Conservation (phyloP, 2,888 invertebrate genomes). For the Hecatera dysodea region DNA sequence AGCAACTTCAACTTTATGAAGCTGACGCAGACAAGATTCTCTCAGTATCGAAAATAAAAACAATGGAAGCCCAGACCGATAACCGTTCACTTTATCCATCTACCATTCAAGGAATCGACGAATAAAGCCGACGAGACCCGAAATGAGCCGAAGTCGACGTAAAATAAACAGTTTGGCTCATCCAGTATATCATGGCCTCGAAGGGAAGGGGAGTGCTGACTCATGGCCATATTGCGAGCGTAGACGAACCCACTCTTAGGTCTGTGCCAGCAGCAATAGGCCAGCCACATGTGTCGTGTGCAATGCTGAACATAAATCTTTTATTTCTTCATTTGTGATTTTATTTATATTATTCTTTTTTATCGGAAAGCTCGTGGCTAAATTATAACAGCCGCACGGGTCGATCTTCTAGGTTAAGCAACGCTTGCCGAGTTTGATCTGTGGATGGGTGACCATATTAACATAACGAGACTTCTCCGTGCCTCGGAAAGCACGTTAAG, state of each 20-base stretch:
- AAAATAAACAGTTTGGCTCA: slow-evolving; percentile 53
- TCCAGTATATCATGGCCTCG: slow-evolving; percentile 28
- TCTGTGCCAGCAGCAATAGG: slow-evolving; percentile 35
- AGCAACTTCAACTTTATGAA: neutral
- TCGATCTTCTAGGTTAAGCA: too few species aligned
- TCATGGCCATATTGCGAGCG: slow-evolving; percentile 34
- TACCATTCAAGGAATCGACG: slow-evolving; percentile 6
- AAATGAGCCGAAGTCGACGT: slow-evolving; percentile 23
- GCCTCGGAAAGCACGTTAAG: too few species aligned
- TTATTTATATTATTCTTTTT: neutral
- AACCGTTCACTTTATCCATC: slow-evolving; percentile 23
- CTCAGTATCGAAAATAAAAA: slow-evolving; percentile 27
- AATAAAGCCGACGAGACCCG: slow-evolving; percentile 46
- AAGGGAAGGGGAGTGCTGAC: slow-evolving; percentile 36
- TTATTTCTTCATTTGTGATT: slow-evolving; percentile 39
- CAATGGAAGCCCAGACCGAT: neutral
- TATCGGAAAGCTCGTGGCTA: too few species aligned
- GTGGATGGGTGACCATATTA: too few species aligned
- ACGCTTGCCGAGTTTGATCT: too few species aligned
- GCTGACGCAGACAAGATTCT: neutral
- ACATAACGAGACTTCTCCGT: too few species aligned
- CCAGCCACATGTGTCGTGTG: slow-evolving; percentile 31
- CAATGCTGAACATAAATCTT: slow-evolving; percentile 39
- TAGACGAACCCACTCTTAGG: neutral
- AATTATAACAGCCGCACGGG: too few species aligned